Base-by-base conservation (phyloP, 2,888 invertebrate genomes). In the Dromius quadrimaculatus region DNA sequence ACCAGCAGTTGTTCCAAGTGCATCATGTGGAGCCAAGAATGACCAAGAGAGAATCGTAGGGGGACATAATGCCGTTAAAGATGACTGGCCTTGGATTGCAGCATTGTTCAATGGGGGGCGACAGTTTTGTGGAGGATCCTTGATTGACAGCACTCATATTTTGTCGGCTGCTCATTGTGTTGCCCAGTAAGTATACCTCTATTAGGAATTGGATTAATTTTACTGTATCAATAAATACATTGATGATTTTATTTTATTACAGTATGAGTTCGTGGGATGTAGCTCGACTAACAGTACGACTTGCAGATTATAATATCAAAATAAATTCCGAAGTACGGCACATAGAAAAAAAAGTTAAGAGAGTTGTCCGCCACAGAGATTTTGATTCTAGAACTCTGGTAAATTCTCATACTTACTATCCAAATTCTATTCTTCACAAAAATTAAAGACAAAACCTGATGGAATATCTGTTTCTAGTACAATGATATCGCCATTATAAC, bases 261-360 rank as follows among this genome's bases (percentile, higher is more conserved):
- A 94, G 94, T 76, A 94, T 95, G 94, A 92, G 90, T 62, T 92
- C 93, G 0, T 92, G 92, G 91, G 94, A 95, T 79, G 94, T 95
- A 0, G 92, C 94, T 0, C 87, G 92, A 62, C 78, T 95, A 66
- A 92, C 92, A 1, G 93, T 92, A 0, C 87, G 92, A 74, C 84
- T 95, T 11, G 94, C 94, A 5, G 95, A 94, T 79, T 88, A 94
- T 79, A 92, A 95, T 76, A 94, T 95, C 65, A 90, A 89, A 76
- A 88, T 89, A 0, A 89, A 88, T 77, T 83, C 86, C 1, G 94
- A 94, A 81, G 90, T 91, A 1, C 86, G 87, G 71, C 94, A 94
- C 79, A 81, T 93, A 20, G 92, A 92, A 75, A 88, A 92, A 76
- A 89, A 90, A 78, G 92, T 94, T 62, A 92, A 92, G 78, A 86